phyloP scores from a whole-genome alignment of 1,140 invertebrate genomes.

The Philotrypesis tridentata region DNA sequence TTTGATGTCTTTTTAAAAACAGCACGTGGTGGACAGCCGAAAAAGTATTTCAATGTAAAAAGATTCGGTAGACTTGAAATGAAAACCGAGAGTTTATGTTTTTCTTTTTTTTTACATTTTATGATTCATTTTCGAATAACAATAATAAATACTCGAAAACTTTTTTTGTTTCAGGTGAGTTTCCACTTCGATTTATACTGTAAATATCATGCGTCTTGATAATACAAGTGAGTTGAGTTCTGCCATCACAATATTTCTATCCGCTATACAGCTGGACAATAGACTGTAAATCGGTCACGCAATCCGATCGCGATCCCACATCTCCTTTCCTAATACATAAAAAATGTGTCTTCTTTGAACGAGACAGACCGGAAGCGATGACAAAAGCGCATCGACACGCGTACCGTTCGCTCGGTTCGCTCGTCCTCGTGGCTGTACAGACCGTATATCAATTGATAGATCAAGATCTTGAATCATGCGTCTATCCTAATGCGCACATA shows the following conservation, averaged over 20 bases:
- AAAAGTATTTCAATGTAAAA: no score
- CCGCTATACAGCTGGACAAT: no score
- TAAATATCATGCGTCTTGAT: not conserved
- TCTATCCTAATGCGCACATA: conserved; percentile 55
- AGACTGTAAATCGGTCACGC: not conserved
- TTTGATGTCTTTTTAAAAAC: no score
- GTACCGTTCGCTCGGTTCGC: not conserved
- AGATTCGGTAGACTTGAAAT: no score
- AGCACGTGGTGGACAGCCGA: no score
- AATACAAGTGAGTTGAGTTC: not conserved
- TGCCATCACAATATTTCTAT: not conserved
- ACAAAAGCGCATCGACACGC: conserved; percentile 17
- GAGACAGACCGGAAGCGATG: not conserved
- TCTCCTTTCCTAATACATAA: no score
- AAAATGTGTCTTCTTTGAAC: not conserved
- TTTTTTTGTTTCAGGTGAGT: conserved; percentile 37
- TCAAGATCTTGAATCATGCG: conserved; percentile 59
- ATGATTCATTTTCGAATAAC: not conserved
- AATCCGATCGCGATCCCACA: not conserved
- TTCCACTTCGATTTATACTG: not conserved
- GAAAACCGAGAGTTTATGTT: no score
- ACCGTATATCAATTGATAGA: conserved; percentile 60
- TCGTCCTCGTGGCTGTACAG: not conserved
- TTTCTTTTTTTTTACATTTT: no score
- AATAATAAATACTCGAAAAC: not conserved